Evolutionary conservation across 2,113 vertebrate species (phyloP).

Genomic region (Crotalus viridis): DNA sequence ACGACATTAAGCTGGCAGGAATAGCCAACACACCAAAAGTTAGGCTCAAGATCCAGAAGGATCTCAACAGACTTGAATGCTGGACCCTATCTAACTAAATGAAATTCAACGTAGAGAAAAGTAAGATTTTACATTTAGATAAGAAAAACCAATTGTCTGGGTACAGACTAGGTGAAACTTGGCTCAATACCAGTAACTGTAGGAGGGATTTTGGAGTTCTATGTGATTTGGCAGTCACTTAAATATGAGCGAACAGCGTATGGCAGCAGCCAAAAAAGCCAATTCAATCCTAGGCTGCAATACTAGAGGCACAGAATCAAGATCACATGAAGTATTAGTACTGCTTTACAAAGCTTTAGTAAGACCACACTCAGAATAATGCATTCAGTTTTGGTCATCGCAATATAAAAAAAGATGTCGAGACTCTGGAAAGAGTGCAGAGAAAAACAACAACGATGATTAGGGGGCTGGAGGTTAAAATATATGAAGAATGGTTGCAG

Average conservation of each 20-base stretch:
- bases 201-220: background rate
- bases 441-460: background rate
- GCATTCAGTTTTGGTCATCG: too few species aligned
- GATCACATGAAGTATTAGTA: background rate
- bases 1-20: background rate
- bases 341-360: background rate
- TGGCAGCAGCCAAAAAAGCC: background rate
- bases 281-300: background rate
- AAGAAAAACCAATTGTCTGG: background rate
- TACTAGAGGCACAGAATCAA: background rate
- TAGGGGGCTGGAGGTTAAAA: background rate
- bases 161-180: background rate
- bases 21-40: background rate
- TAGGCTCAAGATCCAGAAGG: background rate
- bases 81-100: background rate
- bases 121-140: background rate
- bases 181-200: background rate
- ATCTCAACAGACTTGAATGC: background rate
- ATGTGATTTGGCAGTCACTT: background rate
- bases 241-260: background rate
- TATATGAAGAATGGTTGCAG: background rate
- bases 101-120: background rate
- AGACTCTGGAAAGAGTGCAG: too few species aligned
- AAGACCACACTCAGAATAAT: background rate
- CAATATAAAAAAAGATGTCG: too few species aligned